A percentile compares a stretch with the other conserved stretches of the same genome.
phyloP scores from a whole-genome alignment of 2,113 vertebrate species.

The Austrofundulus limnaeus region DNA sequence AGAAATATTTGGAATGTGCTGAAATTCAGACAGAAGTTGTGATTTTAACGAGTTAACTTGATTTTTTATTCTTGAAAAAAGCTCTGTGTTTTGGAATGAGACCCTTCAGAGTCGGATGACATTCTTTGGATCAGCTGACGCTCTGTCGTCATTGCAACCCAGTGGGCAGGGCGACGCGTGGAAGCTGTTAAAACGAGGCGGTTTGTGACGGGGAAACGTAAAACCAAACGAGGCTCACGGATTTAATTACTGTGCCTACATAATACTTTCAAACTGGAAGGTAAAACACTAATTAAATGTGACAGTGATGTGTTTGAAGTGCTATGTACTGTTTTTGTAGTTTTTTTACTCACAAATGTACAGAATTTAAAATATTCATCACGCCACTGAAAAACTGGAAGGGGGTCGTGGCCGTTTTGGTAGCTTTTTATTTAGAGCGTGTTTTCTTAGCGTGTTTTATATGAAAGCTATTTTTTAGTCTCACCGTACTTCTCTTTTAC shows the following conservation, averaged over 20 bases:
- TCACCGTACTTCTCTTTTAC: constrained; percentile 73
- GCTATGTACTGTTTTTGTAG: constrained; percentile 81
- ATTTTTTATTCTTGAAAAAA: constrained; percentile 1
- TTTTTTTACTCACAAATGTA: constrained; percentile 65
- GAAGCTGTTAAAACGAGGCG: background rate
- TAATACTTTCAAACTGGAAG: constrained; percentile 69
- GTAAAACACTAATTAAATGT: constrained; percentile 71
- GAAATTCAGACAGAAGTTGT: constrained; percentile 34
- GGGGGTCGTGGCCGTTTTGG: constrained; percentile 74
- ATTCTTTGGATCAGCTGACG: background rate
- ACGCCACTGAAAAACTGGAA: constrained; percentile 54
- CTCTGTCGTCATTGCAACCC: constrained; percentile 7
- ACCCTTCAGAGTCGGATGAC: constrained; percentile 16
- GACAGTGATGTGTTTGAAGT: constrained; percentile 81
- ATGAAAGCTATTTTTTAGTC: constrained; percentile 81
- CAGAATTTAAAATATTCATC: constrained; percentile 70
- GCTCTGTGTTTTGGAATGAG: constrained; percentile 21
- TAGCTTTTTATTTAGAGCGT: constrained; percentile 77
- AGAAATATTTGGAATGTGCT: constrained; percentile 28
- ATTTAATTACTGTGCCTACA: constrained; percentile 78
- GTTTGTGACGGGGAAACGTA: constrained; percentile 18
- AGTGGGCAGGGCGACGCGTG: too few species aligned
- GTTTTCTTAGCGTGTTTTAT: constrained; percentile 80
- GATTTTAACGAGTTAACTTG: background rate
- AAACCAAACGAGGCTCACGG: constrained; percentile 48